Evolutionary conservation across 2,113 vertebrate species (phyloP).

Genomic region (Nettapus auritus): DNA sequence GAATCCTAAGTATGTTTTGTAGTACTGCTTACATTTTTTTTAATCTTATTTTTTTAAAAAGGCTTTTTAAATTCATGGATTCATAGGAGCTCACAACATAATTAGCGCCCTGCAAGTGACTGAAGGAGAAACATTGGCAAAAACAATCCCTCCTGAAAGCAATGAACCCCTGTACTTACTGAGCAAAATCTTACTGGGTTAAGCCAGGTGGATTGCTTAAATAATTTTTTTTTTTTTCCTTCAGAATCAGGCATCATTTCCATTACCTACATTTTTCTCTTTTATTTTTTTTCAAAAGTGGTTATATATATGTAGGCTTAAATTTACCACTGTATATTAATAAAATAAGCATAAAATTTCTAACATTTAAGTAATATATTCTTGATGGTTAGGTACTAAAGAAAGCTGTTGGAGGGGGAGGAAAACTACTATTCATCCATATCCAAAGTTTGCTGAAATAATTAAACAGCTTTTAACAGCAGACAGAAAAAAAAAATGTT

Average conservation of each 20-base stretch:
- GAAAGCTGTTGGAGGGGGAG: not conserved
- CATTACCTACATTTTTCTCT: not conserved
- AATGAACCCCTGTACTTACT: not conserved
- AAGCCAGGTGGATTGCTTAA: not conserved
- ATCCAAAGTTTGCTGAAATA: not conserved
- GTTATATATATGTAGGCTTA: not conserved
- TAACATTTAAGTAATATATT: not conserved
- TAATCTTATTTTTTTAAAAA: not conserved
- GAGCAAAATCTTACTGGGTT: not conserved
- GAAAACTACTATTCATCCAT: not conserved
- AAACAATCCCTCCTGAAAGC: not conserved
- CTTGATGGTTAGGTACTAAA: not conserved
- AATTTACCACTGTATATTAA: not conserved
- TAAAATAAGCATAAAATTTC: not conserved
- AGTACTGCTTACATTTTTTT: not conserved
- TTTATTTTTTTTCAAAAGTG: not conserved
- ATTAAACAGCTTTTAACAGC: slow-evolving; percentile 8
- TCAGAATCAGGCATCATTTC: not conserved
- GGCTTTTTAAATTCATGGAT: not conserved
- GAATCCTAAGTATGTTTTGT: not conserved
- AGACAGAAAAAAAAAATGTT: slow-evolving; percentile 9
- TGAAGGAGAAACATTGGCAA: not conserved
- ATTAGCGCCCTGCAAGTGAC: not conserved
- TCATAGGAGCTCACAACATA: not conserved
- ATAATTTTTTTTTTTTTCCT: not conserved